A percentile compares a stretch with the other conserved stretches of the same genome.
These are phyloP conservation scores for Mylabris sibirica DNA, from an alignment of 2,888 invertebrate species.

Conservation along the genomic window DNA sequence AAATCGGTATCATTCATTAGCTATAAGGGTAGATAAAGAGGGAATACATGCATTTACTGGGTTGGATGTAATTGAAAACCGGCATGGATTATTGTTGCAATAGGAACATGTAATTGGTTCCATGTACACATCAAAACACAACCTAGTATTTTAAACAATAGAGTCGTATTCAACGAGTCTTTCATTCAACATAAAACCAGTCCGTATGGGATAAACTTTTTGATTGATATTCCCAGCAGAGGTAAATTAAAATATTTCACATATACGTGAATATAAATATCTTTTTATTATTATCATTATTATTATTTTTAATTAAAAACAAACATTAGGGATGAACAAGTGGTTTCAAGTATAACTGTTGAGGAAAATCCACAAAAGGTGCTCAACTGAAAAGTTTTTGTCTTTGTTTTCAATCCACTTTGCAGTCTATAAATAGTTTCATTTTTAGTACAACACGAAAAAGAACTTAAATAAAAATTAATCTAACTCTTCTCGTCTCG, in stretches of 20 bases:
- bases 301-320: conserved; percentile 12
- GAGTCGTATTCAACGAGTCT: neutral
- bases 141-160: conserved; percentile 1
- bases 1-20: conserved; percentile 35
- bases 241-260: conserved; percentile 3
- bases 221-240: neutral
- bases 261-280: conserved; percentile 1
- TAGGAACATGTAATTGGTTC: conserved; percentile 34
- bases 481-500: neutral
- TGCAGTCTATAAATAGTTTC: neutral
- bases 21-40: neutral
- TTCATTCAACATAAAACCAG: neutral
- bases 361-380: neutral
- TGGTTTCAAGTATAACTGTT: neutral
- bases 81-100: conserved; percentile 34
- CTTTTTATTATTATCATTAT: neutral
- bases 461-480: neutral
- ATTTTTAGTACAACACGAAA: neutral
- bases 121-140: conserved; percentile 20
- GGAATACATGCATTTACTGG: conserved; percentile 27
- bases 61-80: conserved; percentile 33
- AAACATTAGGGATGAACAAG: neutral
- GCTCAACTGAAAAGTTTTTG: neutral
- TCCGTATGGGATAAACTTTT: neutral
- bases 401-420: neutral